Conservation (phyloP, 2,888 invertebrate species). For the Trissolcus brochymenae region DNA sequence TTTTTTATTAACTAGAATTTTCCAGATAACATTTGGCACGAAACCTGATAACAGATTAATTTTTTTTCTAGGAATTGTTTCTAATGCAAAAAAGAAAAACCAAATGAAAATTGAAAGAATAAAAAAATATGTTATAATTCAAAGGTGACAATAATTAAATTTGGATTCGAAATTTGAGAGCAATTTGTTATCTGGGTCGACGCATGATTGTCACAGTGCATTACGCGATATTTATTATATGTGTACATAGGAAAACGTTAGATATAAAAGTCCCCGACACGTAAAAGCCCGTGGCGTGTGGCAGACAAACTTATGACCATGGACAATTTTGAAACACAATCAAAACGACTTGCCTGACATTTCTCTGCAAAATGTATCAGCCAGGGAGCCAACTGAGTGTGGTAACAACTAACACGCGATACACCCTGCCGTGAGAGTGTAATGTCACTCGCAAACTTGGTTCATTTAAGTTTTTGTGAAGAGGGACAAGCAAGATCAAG, state of each 20-base stretch:
- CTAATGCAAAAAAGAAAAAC: background rate
- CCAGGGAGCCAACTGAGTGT: constrained; percentile 48
- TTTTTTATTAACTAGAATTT: too few relatives aligned
- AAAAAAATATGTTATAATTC: too few relatives aligned
- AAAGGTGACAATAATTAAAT: too few relatives aligned
- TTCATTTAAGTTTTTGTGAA: constrained; percentile 39
- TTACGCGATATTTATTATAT: constrained; percentile 35
- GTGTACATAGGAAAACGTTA: constrained; percentile 43
- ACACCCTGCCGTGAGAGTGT: constrained; percentile 21
- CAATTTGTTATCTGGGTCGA: constrained; percentile 46
- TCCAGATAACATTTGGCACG: too few relatives aligned
- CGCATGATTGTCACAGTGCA: constrained; percentile 35
- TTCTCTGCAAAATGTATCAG: constrained; percentile 48
- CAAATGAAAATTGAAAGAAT: background rate
- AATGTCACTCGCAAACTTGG: constrained; percentile 38
- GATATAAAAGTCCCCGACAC: constrained; percentile 21
- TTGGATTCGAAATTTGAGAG: background rate
- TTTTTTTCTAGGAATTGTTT: too few relatives aligned
- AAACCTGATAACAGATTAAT: background rate
- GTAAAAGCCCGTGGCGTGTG: constrained; percentile 42
- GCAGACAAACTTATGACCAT: constrained; percentile 48
- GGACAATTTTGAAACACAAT: constrained; percentile 44
- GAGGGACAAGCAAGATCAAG: constrained; percentile 29
- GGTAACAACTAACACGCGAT: constrained; percentile 57
- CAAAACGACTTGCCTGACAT: constrained; percentile 49